Conservation (phyloP, 2,113 vertebrate genomes). For the Circaetus gallicus region DNA sequence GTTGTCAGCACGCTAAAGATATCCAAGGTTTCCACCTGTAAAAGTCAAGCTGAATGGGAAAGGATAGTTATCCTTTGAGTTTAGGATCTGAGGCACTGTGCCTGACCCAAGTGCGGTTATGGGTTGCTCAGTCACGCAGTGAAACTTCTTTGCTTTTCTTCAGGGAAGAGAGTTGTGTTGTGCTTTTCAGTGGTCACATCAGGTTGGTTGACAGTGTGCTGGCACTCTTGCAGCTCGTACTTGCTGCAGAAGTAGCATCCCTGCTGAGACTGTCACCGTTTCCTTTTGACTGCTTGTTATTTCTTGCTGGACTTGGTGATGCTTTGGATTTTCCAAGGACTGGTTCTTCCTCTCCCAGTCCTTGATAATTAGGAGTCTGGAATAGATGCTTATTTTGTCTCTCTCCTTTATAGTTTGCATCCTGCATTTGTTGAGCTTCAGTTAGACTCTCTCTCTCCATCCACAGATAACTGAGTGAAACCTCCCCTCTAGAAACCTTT, state of each 20-base stretch:
- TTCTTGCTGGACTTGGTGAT: background rate
- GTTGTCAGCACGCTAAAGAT: background rate
- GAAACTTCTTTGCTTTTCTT: background rate
- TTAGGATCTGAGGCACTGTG: background rate
- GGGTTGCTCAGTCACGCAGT: background rate
- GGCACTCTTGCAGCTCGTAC: background rate
- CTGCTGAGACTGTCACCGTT: background rate
- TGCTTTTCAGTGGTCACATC: background rate
- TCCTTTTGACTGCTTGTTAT: background rate
- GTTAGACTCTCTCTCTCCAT: background rate
- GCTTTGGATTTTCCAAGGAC: background rate
- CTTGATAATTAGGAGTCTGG: background rate
- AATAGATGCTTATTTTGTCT: background rate
- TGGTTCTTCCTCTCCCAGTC: background rate
- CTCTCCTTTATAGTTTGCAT: background rate
- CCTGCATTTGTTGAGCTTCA: background rate
- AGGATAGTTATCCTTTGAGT: background rate
- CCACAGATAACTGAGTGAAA: background rate
- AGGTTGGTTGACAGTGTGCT: background rate
- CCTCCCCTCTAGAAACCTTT: background rate
- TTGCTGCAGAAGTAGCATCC: background rate
- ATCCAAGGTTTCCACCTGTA: background rate
- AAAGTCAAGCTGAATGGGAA: background rate
- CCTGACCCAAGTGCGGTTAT: background rate
- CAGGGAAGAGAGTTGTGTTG: background rate